Percentiles rank a stretch among this genome's conserved stretches.
phyloP scores from a whole-genome alignment of 2,113 vertebrate species.

The Passerina amoena region DNA sequence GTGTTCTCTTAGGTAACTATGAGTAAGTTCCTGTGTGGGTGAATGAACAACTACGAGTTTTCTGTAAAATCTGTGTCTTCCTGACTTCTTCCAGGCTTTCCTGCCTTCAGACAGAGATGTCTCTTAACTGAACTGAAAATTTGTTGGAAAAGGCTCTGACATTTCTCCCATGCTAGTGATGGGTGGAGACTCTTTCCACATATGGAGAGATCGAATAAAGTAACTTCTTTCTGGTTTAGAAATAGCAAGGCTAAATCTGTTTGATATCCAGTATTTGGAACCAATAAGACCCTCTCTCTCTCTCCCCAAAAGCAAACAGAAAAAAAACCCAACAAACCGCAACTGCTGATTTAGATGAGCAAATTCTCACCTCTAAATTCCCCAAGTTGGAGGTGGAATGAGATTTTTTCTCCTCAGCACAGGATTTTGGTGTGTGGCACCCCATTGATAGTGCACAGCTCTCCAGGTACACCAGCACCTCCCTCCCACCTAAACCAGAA shows the following conservation, averaged over 20 bases:
- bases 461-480: neutral
- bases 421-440: neutral
- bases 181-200: neutral
- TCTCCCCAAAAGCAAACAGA: neutral
- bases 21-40: neutral
- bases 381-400: accelerated
- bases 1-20: neutral
- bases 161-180: neutral
- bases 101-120: neutral
- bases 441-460: neutral
- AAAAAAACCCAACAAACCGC: no score
- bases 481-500: neutral
- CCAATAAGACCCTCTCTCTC: neutral
- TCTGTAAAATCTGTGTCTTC: neutral
- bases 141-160: neutral
- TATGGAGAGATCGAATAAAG: neutral
- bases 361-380: neutral
- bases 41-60: neutral
- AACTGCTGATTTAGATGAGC: neutral
- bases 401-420: neutral
- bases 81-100: neutral
- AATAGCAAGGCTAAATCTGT: neutral
- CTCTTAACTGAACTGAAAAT: neutral
- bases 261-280: neutral
- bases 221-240: neutral